Evolutionary conservation across 2,888 invertebrate species (phyloP), one percentile per base, ranked within the genome.

Genomic region (Podotricha telesiphe): DNA sequence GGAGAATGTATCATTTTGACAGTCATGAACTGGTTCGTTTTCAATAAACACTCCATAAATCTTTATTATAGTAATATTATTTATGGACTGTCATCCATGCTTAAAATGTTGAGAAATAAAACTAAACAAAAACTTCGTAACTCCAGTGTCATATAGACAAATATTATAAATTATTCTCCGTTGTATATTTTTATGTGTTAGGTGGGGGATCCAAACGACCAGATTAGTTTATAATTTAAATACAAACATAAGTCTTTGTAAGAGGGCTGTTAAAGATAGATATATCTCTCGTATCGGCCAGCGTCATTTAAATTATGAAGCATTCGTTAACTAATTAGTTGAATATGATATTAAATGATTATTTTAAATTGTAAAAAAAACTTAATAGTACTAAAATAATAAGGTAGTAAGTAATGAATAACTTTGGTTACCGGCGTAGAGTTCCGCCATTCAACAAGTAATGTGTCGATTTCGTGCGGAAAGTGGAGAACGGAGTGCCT

Each of bases 21-120:
- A 53, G 34, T 53, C 10, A 53, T 28, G n/a, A 53, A 53, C n/a
- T 10, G n/a, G 51, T 51, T 51, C 28, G 20, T 28, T 51, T 28
- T 0, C 28, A 51, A 28, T 22, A 51, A 28, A 28, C 28, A 28
- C 10, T 15, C n/a, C n/a, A 42, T 42, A 53, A 34, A 5, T n/a
- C n/a, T n/a, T n/a, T n/a, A n/a, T n/a, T n/a, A n/a, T n/a, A n/a
- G n/a, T 34, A 34, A 34, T 17, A 2, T 20, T 15, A 28, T 51
- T 53, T 28, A 34, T 53, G 34, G 53, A 17, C 34, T n/a, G 10
- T n/a, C 7, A 28, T n/a, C n/a, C 7, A 53, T n/a, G 4, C n/a
- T 53, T 53, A n/a, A 53, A 34, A 53, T 34, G 34, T 17, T 53
- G 17, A 53, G 10, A 53, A 53, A 55, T 55, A 17, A 34, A 55